These are phyloP conservation scores for Sciurus carolinensis DNA, from an alignment of 2,797 vertebrate species.

Conservation along the genomic window DNA sequence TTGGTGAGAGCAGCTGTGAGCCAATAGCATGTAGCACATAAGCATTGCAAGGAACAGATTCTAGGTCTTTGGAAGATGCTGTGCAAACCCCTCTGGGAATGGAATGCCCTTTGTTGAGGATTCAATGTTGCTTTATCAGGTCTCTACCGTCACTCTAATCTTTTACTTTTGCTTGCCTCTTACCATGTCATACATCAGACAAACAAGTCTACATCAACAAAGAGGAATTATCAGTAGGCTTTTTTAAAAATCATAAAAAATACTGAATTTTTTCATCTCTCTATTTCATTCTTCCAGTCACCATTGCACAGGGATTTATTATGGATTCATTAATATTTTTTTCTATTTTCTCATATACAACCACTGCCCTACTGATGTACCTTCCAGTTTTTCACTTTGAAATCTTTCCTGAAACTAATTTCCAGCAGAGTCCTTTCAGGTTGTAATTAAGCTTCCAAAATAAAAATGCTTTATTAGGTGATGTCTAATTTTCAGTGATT, in stretches of 20 bases:
- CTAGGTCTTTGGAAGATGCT: background rate
- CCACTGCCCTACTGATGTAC: background rate
- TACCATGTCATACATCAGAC: background rate
- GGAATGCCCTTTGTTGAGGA: background rate
- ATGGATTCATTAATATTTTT: background rate
- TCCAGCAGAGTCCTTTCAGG: background rate
- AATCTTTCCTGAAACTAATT: conserved; percentile 39
- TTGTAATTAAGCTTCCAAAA: conserved; percentile 62
- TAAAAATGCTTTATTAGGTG: conserved; percentile 63
- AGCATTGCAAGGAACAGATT: background rate
- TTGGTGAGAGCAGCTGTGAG: background rate
- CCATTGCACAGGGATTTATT: background rate
- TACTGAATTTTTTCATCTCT: background rate
- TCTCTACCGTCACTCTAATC: background rate
- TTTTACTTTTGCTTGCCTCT: background rate
- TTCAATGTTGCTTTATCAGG: background rate
- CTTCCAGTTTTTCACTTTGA: background rate
- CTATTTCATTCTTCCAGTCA: background rate
- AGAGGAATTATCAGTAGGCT: background rate
- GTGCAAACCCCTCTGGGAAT: background rate
- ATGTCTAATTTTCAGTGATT: conserved; percentile 38
- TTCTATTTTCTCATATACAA: background rate
- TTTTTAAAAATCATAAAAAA: conserved; percentile 26
- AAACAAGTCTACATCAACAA: background rate
- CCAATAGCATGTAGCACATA: background rate